Base-by-base conservation (phyloP, 2,888 invertebrate genomes). In the Catotricha subobsoleta region DNA sequence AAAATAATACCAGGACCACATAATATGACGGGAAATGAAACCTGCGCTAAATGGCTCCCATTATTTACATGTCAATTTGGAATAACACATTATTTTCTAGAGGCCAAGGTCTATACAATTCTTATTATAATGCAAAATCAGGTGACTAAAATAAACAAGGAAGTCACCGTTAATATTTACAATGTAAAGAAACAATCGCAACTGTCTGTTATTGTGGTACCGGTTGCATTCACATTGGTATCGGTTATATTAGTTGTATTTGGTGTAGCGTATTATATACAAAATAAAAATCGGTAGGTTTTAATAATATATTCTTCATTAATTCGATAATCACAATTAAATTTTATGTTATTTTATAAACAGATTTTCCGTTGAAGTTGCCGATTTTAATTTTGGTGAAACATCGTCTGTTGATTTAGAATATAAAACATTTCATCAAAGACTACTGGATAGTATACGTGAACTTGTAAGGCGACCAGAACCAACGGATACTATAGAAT, bases 331-430 rank as follows among this genome's bases (percentile, higher is more conserved):
- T 15, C 13, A 15, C 3, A 3, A 18, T 20, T 29, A 19, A n/a
- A n/a, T 35, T 43, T 45, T 13, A 27, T 27, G 21, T 39, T 48
- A 44, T 46, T 44, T 38, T 59, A 60, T 5, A n/a, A n/a, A n/a
- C 59, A 80, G 80, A 48, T 79, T 79, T 52, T 77, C 74, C 2
- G 72, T 90, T 35, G 90, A 90, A 67, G 87, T 87, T 12, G 88
- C 90, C 0, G 82, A 90, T 59, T 90, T 90, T 54, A 84, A 90
- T 59, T 90, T 90, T 56, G 84, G 86, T 0, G 80, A 79, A 52
- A 61, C 62, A 1, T 72, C 74, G 54, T 75, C 72, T 49, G 72
- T 76, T 13, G 82, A 86, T 49, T 69, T 83, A 63, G 86, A 87
- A 53, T 88, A 86, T 57, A 87, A 84, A 64, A 84, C 87, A 15